Evolutionary conservation across 2,888 invertebrate species (phyloP).

Genomic region (Onchidella celtica): DNA sequence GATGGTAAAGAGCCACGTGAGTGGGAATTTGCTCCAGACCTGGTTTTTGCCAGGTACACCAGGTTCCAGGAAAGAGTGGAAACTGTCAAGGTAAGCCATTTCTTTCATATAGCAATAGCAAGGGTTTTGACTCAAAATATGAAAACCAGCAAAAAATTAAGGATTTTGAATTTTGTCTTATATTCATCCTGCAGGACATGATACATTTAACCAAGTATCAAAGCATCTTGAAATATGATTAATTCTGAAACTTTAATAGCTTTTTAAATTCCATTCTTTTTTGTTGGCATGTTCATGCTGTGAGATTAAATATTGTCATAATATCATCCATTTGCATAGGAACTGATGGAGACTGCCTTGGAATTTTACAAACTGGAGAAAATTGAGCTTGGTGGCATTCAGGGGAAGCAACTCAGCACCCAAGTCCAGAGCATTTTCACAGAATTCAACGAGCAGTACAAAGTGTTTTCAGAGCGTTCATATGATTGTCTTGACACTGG

Average conservation of each 20-base stretch:
- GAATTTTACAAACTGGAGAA: constrained; percentile 97
- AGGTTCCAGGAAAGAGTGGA: constrained; percentile 78
- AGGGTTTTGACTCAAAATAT: no score
- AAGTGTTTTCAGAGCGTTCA: constrained; percentile 77
- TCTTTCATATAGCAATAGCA: background rate
- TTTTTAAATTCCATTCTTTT: no score
- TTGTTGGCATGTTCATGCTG: no score
- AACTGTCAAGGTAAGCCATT: constrained; percentile 73
- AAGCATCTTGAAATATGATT: no score
- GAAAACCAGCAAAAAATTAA: no score
- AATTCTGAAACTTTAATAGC: no score
- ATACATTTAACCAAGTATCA: no score
- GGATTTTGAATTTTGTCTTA: no score
- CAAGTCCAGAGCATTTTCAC: constrained; percentile 79
- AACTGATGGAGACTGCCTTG: constrained; percentile 94
- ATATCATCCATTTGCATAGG: no score
- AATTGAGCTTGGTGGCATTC: constrained; percentile 91
- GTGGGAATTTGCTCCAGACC: constrained; percentile 80
- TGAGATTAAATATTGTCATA: no score
- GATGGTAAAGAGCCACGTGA: constrained; percentile 72
- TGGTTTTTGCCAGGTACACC: constrained; percentile 80
- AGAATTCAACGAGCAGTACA: constrained; percentile 80
- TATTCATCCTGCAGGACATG: no score
- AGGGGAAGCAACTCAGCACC: constrained; percentile 79
- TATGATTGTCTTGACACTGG: constrained; percentile 79